Percentiles rank a stretch among this genome's conserved stretches.
phyloP scores from a whole-genome alignment of 2,113 vertebrate genomes.

The Pterocles burchelli region DNA sequence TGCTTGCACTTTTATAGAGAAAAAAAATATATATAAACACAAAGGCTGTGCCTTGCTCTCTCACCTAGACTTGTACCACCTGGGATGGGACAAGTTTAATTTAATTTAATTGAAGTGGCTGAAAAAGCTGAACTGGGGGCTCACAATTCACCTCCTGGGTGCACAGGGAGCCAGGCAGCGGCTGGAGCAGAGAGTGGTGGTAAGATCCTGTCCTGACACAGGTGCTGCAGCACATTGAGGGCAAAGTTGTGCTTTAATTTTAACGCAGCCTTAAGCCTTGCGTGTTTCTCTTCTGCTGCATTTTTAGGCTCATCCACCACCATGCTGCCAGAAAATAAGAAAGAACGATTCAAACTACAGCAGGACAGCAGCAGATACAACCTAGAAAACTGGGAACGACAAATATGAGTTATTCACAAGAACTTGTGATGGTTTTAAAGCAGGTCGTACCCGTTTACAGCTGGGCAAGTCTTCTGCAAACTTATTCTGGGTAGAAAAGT shows the following conservation, averaged over 20 bases:
- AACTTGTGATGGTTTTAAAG: accelerated
- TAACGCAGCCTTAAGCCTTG: not conserved
- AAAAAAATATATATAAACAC: not conserved
- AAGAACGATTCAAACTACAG: not conserved
- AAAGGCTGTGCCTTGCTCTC: not conserved
- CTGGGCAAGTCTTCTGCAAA: accelerated
- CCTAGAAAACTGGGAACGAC: accelerated
- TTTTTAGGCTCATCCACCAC: not conserved
- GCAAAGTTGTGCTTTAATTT: not conserved
- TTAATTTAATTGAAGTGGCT: too few species aligned
- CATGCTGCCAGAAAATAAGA: not conserved
- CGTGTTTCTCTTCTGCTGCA: not conserved
- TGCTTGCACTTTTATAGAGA: not conserved
- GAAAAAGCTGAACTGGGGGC: not conserved
- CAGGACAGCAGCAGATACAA: not conserved
- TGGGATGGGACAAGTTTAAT: not conserved
- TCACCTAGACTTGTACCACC: not conserved
- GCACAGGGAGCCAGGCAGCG: not conserved
- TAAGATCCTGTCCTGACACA: not conserved
- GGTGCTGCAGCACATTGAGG: not conserved
- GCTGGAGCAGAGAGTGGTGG: not conserved
- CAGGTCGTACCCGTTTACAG: not conserved
- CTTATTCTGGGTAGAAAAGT: not conserved
- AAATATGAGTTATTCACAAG: not conserved
- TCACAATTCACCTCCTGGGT: not conserved